Base-by-base conservation (phyloP, 2,797 vertebrate species). In the Epinephelus malabaricus region DNA sequence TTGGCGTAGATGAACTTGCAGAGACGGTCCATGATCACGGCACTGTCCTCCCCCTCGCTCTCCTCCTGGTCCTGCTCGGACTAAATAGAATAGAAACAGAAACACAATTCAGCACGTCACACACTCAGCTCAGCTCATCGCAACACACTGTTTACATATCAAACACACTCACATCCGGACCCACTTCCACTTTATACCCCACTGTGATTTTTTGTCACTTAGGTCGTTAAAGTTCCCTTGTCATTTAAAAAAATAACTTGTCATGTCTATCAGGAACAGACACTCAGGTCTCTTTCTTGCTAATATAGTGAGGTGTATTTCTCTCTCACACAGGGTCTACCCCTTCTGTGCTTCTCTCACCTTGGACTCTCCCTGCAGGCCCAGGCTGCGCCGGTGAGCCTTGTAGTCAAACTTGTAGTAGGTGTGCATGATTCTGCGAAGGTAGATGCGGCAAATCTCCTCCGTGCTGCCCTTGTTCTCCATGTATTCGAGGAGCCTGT, bases 381-480 rank as follows among this genome's bases (percentile, higher is more conserved):
- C 96, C 1, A 97, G 93, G 91, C 96, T 96, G 75, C 96, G 95
- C 3, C 96, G 95, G 73, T 97, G 97, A 38, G 97, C 96, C 90
- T 97, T 98, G 90, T 98, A 98, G 92, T 98, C 97, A 43, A 98
- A 98, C 92, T 98, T 98, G 93, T 98, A 98, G 86, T 98, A 98
- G 6, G 97, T 98, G 94, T 98, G 97, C 92, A 98, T 97, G 80
- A 98, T 97, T 69, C 97, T 94, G 27, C 96, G 95, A 50, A 98
- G 85, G 85, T 97, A 97, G 45, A 97, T 76, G 0, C 97, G 95
- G 76, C 97, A 98, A 53, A 98, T 92, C 91, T 98, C 97, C 70
- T 98, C 97, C 0, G 97, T 97, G 83, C 90, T 95, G 67, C 97
- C 97, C 69, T 97, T 97, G 84, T 76, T 93, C 83, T 97, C 96